These are phyloP conservation scores for Hiodon tergisus DNA, from an alignment of 2,113 vertebrate species.

Conservation along the genomic window DNA sequence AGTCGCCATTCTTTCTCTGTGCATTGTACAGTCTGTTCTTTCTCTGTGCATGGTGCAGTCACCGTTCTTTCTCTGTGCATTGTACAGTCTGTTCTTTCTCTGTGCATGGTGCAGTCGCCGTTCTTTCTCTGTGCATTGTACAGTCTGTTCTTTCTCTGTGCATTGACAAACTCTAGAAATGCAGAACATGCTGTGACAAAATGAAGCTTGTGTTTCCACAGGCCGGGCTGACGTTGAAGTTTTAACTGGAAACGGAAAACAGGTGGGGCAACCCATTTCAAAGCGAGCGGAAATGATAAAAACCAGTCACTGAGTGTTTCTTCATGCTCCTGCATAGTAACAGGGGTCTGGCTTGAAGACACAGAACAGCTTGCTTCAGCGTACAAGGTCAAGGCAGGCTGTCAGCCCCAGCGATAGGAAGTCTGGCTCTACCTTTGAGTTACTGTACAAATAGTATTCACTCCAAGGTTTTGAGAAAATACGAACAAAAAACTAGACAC, in stretches of 20 bases:
- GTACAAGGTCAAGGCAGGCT: not conserved
- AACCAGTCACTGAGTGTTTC: not conserved
- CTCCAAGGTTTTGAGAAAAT: too few relatives aligned
- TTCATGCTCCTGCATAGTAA: constrained; percentile 9
- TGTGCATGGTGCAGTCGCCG: too few relatives aligned
- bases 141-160: not conserved
- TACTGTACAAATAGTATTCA: too few relatives aligned
- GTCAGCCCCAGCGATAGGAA: not conserved
- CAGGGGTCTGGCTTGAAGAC: not conserved
- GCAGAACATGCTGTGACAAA: not conserved
- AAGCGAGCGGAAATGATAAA: not conserved
- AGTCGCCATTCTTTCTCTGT: too few relatives aligned
- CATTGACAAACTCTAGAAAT: not conserved
- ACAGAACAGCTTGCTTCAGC: not conserved
- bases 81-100: not conserved
- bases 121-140: not conserved
- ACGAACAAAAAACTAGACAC: too few relatives aligned
- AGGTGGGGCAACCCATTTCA: not conserved
- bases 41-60: too few relatives aligned
- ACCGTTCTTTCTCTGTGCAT: not conserved
- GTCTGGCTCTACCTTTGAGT: not conserved
- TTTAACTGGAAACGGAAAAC: not conserved
- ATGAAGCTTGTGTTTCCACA: not conserved
- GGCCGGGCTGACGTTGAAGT: not conserved
- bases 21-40: too few relatives aligned